Conservation (phyloP, 2,113 vertebrate genomes). For the Blennius ocellaris region DNA sequence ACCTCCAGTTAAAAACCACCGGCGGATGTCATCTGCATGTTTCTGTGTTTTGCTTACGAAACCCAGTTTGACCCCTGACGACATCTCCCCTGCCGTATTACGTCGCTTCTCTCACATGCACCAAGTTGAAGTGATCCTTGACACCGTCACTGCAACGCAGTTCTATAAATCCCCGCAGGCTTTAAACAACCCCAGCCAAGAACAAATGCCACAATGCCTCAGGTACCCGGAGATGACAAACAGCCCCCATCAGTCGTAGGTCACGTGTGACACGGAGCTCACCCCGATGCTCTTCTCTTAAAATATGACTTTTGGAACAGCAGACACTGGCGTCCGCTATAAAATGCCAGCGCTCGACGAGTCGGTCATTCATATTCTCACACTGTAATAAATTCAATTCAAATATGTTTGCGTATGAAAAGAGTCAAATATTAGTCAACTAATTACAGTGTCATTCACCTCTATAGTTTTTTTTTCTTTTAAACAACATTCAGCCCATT, state of each 20-base stretch:
- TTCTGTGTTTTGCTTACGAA: conserved; percentile 7
- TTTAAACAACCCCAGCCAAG: conserved; percentile 61
- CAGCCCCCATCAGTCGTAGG: conserved; percentile 56
- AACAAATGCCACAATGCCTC: conserved; percentile 70
- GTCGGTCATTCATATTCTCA: background rate
- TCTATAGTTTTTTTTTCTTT: too few relatives aligned
- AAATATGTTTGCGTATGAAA: too few relatives aligned
- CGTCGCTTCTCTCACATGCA: conserved; percentile 30
- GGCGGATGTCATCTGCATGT: background rate
- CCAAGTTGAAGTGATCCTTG: conserved; percentile 69
- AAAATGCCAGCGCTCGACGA: background rate
- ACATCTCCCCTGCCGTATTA: conserved; percentile 33
- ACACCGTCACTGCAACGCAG: conserved; percentile 54
- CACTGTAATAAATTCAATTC: background rate
- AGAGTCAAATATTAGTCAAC: too few relatives aligned
- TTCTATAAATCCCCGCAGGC: conserved; percentile 62
- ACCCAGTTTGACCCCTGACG: conserved; percentile 12
- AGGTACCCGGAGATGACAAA: conserved; percentile 61
- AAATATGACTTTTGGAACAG: conserved; percentile 51
- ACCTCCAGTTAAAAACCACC: conserved; percentile 13
- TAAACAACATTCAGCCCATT: too few relatives aligned
- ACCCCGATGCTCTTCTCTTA: conserved; percentile 56
- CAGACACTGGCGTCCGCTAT: background rate
- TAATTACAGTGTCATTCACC: too few relatives aligned
- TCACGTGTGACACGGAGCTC: conserved; percentile 60